Evolutionary conservation across 1,140 invertebrate genomes (phyloP), one percentile per base, ranked within the genome.

Genomic region (Lucilia sericata): DNA sequence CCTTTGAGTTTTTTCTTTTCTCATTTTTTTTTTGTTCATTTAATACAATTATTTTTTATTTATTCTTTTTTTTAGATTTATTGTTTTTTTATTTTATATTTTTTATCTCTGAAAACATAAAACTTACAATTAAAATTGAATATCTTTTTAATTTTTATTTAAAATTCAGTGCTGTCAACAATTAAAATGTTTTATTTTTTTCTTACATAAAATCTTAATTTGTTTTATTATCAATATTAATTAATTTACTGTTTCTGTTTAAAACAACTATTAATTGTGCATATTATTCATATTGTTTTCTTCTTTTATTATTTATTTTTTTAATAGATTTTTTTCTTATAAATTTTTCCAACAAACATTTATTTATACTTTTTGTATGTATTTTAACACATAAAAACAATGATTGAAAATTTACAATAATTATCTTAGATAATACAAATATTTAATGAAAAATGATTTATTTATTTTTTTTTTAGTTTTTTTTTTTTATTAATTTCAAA

Each of bases 201-300:
- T 42, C 19, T 80, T 80, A 21, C 74, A 42, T 76, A 76, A 76
- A 76, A 76, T 76, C 34, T 76, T 76, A 13, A 55, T 14, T 80
- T 47, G 75, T 49, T 34, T 49, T 19, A 49, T 80, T 42, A 42
- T 42, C 42, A 49, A 49, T 80, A 47, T 21, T 49, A 30, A 21
- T 80, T 49, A 19, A 51, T 19, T 80, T 42, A 30, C n/a, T 21
- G 8, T 70, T 85, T 81, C 86, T 88, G 86, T 87, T 89, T 88
- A 89, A 89, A 89, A 89, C 88, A 89, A 86, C 88, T 87, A 89
- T 87, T 88, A 87, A 89, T 80, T 85, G 86, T 87, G 85, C 89
- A 89, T 87, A 87, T 86, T 82, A 65, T 60, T 55, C 5, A 82
- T 42, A 36, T 82, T 82, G 25, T 21, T 42, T 42, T 70, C n/a